Base-by-base conservation (phyloP, 1,140 invertebrate species). In the Heliconius congener region DNA sequence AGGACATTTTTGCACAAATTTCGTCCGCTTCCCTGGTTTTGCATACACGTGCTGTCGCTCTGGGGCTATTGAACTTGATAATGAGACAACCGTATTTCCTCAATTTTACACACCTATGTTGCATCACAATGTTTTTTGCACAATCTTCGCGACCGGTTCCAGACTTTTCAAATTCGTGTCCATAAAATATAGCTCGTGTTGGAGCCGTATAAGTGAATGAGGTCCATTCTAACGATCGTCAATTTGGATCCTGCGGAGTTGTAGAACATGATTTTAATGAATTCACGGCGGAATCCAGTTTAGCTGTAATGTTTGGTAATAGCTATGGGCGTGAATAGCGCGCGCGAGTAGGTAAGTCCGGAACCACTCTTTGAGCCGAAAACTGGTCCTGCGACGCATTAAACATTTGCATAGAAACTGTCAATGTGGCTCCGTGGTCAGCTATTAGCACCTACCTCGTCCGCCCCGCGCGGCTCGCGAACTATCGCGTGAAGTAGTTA, bases 1-100 rank as follows among this genome's bases (percentile, higher is more conserved):
- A 89, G 87, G 86, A 88, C 79, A 91, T 88, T 90, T 93, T 94
- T 88, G 91, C 91, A 85, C 85, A 87, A 74, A 85, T 79, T 75
- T 81, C 71, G 30, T 73, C 79, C 79, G 86, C 85, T 84, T 84
- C 82, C 82, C 84, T 83, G 87, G 85, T 92, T 93, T 94, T 94
- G 93, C 91, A 93, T 94, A 94, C 93, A 94, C 93, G 93, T 93
- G 93, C 86, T 94, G 91, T 85, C 89, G 85, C 81, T 89, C 85
- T 83, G 90, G 84, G 93, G 93, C 93, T 94, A 92, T 94, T 94
- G 93, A 94, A 94, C 93, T 93, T 93, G 92, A 93, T 94, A 93
- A 93, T 91, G 87, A 90, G 92, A 93, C 88, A 90, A 88, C 81
- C 88, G 90, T 93, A 90, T 93, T 85, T 92, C 81, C 81, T 82